Evolutionary conservation across 2,888 invertebrate species (phyloP).

Genomic region (Dryococelus australis): DNA sequence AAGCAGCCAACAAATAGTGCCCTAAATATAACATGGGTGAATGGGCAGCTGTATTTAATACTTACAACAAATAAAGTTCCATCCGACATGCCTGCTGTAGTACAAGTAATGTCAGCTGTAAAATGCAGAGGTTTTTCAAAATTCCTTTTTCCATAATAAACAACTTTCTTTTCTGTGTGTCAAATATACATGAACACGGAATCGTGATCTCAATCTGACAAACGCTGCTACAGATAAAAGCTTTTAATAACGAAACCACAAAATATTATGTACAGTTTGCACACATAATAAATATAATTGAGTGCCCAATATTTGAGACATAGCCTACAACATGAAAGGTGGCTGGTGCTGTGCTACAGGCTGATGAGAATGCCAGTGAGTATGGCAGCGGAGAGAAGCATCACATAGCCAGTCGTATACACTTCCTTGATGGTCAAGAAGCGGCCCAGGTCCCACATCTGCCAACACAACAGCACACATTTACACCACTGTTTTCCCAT

Average conservation of each 20-base stretch:
- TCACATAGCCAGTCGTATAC: constrained; percentile 72
- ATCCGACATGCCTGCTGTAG: too few species aligned
- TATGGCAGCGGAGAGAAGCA: constrained; percentile 58
- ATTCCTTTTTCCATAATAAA: too few species aligned
- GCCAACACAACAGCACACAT: constrained; percentile 50
- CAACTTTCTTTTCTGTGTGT: too few species aligned
- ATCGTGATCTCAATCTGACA: background rate
- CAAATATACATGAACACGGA: too few species aligned
- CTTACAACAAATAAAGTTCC: too few species aligned
- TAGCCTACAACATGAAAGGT: background rate
- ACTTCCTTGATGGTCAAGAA: constrained; percentile 78
- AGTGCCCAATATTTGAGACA: background rate
- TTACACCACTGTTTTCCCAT: background rate
- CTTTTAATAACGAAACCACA: background rate
- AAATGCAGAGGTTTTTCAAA: too few species aligned
- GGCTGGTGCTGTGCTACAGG: background rate
- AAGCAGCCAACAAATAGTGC: too few species aligned
- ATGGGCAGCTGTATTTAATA: too few species aligned
- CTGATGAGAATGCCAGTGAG: constrained; percentile 29
- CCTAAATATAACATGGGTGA: too few species aligned
- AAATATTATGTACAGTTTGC: background rate
- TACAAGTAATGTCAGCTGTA: too few species aligned
- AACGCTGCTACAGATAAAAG: background rate
- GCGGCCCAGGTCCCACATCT: constrained; percentile 82
- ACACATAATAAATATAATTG: background rate